A percentile compares a stretch with the other conserved stretches of the same genome.
Evolutionary conservation across 1,140 invertebrate genomes (phyloP).

Genomic region (Ostrea edulis): DNA sequence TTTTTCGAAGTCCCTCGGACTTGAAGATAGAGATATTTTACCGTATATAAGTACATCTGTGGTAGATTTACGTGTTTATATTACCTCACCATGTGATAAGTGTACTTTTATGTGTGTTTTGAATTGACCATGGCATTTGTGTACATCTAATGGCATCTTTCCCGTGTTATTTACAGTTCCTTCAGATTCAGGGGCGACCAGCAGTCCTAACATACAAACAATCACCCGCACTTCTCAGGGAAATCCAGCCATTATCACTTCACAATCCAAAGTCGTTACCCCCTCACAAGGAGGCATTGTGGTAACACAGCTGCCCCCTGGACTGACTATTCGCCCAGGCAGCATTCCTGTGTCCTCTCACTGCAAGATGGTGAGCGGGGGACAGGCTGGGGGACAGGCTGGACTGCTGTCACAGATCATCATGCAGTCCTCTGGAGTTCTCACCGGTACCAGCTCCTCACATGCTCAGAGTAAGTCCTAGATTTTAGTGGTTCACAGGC

Average conservation of each 20-base stretch:
- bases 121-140: too few species aligned
- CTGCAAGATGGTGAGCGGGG: conserved; percentile 63
- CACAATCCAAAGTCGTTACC: conserved; percentile 65
- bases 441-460: conserved; percentile 41
- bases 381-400: conserved; percentile 65
- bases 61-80: too few species aligned
- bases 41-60: too few species aligned
- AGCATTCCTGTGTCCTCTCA: conserved; percentile 55
- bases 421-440: conserved; percentile 61
- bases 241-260: conserved; percentile 10
- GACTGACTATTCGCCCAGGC: conserved; percentile 67
- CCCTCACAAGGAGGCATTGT: conserved; percentile 69
- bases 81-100: too few species aligned
- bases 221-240: conserved; percentile 25
- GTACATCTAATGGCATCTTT: not conserved
- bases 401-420: conserved; percentile 70
- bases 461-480: conserved; percentile 40
- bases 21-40: too few species aligned
- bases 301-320: conserved; percentile 71
- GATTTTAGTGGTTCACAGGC: too few species aligned
- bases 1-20: too few species aligned
- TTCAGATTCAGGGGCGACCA: conserved; percentile 19
- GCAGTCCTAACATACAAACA: conserved; percentile 35
- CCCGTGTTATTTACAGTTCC: not conserved
- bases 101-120: too few species aligned